Base-by-base conservation (phyloP, 2,113 vertebrate species). In the Nettapus auritus region DNA sequence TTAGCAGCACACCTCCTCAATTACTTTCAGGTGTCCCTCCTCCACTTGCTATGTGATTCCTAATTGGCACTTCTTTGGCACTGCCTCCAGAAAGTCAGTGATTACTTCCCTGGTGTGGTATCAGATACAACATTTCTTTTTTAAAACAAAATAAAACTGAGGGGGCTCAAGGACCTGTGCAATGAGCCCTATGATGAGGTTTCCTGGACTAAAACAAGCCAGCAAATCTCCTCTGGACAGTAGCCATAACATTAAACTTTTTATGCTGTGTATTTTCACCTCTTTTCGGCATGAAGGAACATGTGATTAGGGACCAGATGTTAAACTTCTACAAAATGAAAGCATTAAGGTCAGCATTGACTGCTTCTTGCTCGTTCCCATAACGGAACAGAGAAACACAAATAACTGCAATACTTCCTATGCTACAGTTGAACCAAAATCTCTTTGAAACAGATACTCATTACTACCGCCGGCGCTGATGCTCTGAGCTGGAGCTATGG, bases 41-140 rank as follows among this genome's bases (percentile, higher is more conserved):
- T 38, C 19, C 34, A 15, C 34, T 9, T 53, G 34, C 42, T 22
- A 2, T 19, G 3, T 33, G 29, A n/a, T n/a, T 69, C 8, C 25
- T 48, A 38, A 52, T 31, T 9, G 38, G 53, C 86, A 16, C 63
- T 73, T 31, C 68, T 3, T 2, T 21, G 11, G 3, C 44, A 33
- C 8, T 7, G 4, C 5, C 42, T 42, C 38, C 20, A 0, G 0
- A 64, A 56, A 13, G 53, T 33, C 8, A 0, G 29, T 6, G 0
- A 50, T 23, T 79, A 52, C 2, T 0, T 8, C 59, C 64, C 89
- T 42, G 19, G 6, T 34, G 16, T 16, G 20, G 11, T 36, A 68
- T 16, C 44, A 62, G 29, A 48, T 7, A 60, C 0, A 1, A 55
- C 28, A 13, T 22, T 33, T 64, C 52, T 28, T 50, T 17, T 31